Base-by-base conservation (phyloP, 2,113 vertebrate genomes). In the Cryptomyrus ogoouensis region DNA sequence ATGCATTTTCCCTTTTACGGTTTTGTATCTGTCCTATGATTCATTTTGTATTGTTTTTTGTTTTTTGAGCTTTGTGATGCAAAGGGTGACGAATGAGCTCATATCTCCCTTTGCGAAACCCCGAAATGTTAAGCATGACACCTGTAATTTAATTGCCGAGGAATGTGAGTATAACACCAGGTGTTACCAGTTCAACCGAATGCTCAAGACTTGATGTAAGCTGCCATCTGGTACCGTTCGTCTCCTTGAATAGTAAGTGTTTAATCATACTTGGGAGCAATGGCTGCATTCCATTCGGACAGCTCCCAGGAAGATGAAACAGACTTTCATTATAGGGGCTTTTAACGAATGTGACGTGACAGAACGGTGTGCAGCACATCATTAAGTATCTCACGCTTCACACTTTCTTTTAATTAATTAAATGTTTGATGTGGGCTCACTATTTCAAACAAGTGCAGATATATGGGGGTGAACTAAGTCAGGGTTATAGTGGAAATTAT, bases 211-310 rank as follows among this genome's bases (percentile, higher is more conserved):
- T 89, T 85, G 24, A 66, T 89, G 49, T 77, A 84, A 56, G 50
- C 87, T 92, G 84, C 92, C 90, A 91, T 90, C 19, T 47, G 90
- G 87, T 88, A 58, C 87, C 62, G 39, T 83, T 49, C 12, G 42
- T 91, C 86, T 84, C 21, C 52, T 70, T 56, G 77, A 88, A 87
- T 50, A 19, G 74, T 5, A 70, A 94, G 84, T n/a, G 39, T 90
- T 90, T 94, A 93, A 94, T 94, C 90, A 93, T 92, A 47, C 24
- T 88, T 50, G 58, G 91, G 94, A 95, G 95, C 93, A 91, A 62
- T 58, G 88, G 70, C n/a, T 70, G 91, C 92, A 94, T 94, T 94
- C 92, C 91, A 93, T 91, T 89, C 90, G n/a, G 46, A 83, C 91
- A 91, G 92, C 92, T 93, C 92, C 92, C 58, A 89, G 90, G 89